Conservation (phyloP, 2,797 vertebrate species). For the Natrix natrix region DNA sequence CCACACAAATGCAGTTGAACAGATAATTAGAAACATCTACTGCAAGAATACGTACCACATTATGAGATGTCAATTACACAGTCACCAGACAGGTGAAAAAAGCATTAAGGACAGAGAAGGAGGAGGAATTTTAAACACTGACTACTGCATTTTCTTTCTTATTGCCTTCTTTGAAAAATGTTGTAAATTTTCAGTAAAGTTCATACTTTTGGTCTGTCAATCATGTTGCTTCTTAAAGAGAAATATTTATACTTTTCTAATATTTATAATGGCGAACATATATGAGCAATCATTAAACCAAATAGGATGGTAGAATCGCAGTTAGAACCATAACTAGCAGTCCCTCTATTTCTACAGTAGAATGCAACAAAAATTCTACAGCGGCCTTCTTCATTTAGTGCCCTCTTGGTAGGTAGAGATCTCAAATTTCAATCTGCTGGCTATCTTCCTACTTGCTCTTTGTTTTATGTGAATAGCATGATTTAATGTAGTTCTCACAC, state of each 20-base stretch:
- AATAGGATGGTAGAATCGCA: not conserved
- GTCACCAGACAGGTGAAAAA: not conserved
- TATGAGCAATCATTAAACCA: not conserved
- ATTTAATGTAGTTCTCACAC: not conserved
- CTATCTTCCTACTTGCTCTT: not conserved
- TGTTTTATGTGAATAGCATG: not conserved
- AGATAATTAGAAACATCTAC: not conserved
- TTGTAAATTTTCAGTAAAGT: not conserved
- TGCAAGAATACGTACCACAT: not conserved
- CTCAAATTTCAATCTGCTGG: not conserved
- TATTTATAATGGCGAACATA: not conserved
- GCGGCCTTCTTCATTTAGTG: not conserved
- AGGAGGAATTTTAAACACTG: not conserved
- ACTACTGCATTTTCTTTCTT: not conserved
- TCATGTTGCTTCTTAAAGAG: not conserved
- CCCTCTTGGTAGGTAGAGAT: not conserved
- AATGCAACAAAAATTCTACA: not conserved
- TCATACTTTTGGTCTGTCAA: not conserved
- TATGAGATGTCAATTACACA: constrained; percentile 17
- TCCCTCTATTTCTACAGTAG: not conserved
- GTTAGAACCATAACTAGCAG: constrained; percentile 1
- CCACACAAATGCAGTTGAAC: not conserved
- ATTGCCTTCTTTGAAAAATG: not conserved
- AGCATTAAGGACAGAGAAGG: not conserved
- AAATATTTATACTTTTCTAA: not conserved